Evolutionary conservation across 2,797 vertebrate genomes (phyloP), one percentile per base, ranked within the genome.

Genomic region (Rallus crepitans): DNA sequence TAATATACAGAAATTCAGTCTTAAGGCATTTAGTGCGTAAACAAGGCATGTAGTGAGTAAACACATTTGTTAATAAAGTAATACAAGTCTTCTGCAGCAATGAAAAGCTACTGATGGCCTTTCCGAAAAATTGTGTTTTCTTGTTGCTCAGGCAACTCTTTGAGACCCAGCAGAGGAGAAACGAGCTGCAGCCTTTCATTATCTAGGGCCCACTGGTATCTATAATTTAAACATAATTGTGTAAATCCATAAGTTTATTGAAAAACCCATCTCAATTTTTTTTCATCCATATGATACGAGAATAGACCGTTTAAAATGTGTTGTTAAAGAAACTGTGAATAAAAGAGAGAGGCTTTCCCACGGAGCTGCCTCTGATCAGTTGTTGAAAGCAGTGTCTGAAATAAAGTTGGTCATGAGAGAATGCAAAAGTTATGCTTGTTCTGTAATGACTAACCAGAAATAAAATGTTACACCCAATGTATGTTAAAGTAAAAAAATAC

Each of bases 111-210:
- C 76, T 76, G 76, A 72, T 86, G 59, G 17, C 14, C 52, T 80
- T 73, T 76, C 39, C 83, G 60, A 90, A 87, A 87, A 65, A 25
- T 59, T 79, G 37, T 73, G 28, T 87, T 86, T 92, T 30, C 30
- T 75, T 68, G 71, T 85, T 92, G 73, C 82, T 93, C 11, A n/a
- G 93, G 82, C 69, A 95, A 56, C 56, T 90, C 78, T 90, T 76
- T 50, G 47, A 80, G 57, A 56, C 70, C 12, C 52, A 71, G 33
- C 27, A 20, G 30, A 86, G 56, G 12, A 68, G 82, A 85, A 81
- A 45, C 48, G 31, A 89, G 61, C 15, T 71, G 19, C 42, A 82
- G 59, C 64, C 30, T 65, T 70, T 79, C 6, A 4, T 82, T 89
- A 52, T 35, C 18, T 52, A 63, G 21, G n/a, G 73, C 31, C 23